Base-by-base conservation (phyloP, 2,797 vertebrate genomes). In the Manis javanica region DNA sequence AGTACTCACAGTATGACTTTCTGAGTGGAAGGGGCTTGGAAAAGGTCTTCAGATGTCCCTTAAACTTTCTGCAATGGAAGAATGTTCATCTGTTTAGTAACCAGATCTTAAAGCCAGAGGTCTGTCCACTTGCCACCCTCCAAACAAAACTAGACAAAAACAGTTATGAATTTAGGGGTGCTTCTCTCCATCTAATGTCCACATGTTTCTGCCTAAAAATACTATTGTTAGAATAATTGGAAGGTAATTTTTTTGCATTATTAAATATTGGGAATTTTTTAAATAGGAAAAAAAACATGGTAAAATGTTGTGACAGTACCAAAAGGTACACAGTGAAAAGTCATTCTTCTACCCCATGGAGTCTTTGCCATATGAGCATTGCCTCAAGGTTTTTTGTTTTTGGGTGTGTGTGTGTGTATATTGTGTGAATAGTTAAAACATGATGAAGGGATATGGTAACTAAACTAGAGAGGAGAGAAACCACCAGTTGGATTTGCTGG, bases 391-490 rank as follows among this genome's bases (percentile, higher is more conserved):
- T 57, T 77, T 66, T 64, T 79, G n/a, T 29, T 78, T 16, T 75
- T 26, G 14, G 34, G 53, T 55, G 31, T 79, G 10, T 49, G 14
- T 49, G 53, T 55, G 31, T 79, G 10, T 49, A 46, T 11, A 46
- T 11, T 18, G 26, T 29, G 24, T 29, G 71, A 37, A 46, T 46
- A 51, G 91, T 89, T 77, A 86, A 34, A 66, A 51, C 61, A 72
- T 94, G 74, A 88, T 57, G n/a, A 92, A 92, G 78, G n/a, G 37
- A 57, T 86, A 53, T 63, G 55, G 46, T 94, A 87, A 59, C 59
- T 91, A 71, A 85, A 39, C 57, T 88, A 66, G 13, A 64, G 3
- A 46, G 24, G 55, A 77, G 92, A 66, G 26, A 92, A 87, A 77
- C 39, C 63, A 84, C 14, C 34, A 93, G 15, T 75, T 72, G 78